Evolutionary conservation across 2,113 vertebrate species (phyloP).

Genomic region (Morphnarchus princeps): DNA sequence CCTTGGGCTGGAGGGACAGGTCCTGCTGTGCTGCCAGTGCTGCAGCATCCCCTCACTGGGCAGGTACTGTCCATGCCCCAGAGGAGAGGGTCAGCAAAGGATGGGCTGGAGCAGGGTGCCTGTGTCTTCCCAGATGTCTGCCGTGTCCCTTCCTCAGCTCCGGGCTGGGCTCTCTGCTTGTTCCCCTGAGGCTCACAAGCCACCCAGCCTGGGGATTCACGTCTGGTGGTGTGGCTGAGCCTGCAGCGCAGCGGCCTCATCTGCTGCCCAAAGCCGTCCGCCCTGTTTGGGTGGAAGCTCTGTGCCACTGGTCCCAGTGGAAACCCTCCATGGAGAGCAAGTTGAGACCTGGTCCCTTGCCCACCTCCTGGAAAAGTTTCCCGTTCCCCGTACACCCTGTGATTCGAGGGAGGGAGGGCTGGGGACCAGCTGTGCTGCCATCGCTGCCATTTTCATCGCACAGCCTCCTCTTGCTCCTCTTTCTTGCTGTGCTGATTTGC

Average conservation of each 20-base stretch:
- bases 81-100: background rate
- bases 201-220: accelerated
- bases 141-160: background rate
- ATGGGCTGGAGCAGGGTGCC: background rate
- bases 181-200: background rate
- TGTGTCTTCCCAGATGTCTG: background rate
- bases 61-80: accelerated
- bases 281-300: background rate
- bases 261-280: background rate
- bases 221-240: background rate
- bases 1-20: accelerated
- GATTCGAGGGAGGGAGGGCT: background rate
- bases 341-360: background rate
- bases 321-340: background rate
- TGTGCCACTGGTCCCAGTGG: accelerated
- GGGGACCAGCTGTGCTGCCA: background rate
- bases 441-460: background rate
- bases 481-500: background rate
- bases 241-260: accelerated
- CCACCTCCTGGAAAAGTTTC: background rate
- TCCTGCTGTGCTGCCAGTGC: background rate
- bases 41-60: background rate
- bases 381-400: background rate
- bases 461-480: background rate
- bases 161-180: background rate